Conservation (phyloP, 2,888 invertebrate genomes). For the Abscondita cerata region DNA sequence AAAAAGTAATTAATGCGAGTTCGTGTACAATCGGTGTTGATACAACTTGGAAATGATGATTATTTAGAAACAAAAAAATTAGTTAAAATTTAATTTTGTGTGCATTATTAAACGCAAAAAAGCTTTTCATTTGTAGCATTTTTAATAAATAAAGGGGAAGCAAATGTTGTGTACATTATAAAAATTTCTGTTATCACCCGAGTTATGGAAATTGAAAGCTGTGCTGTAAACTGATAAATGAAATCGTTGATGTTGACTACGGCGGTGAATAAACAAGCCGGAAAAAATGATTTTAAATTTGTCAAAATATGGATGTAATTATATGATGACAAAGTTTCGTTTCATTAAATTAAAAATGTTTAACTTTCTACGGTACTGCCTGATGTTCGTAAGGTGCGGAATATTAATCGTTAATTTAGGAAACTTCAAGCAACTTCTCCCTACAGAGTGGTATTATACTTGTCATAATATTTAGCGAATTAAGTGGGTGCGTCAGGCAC, state of each 20-base stretch:
- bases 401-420: constrained; percentile 34
- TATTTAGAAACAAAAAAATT: no score
- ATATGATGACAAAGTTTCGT: constrained; percentile 21
- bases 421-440: constrained; percentile 24
- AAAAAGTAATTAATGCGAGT: no score
- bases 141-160: constrained; percentile 14
- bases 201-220: constrained; percentile 20
- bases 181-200: constrained; percentile 12
- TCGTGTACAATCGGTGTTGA: no score
- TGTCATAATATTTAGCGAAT: constrained; percentile 34
- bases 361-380: constrained; percentile 19
- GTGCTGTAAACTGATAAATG: constrained; percentile 15
- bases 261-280: constrained; percentile 2
- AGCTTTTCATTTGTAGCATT: constrained; percentile 13
- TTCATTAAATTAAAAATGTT: constrained; percentile 28
- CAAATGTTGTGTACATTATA: constrained; percentile 12
- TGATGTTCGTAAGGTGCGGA: constrained; percentile 29
- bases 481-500: constrained; percentile 27
- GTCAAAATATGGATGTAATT: constrained; percentile 19
- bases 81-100: no score
- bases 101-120: constrained; percentile 18
- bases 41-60: no score
- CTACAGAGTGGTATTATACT: constrained; percentile 28
- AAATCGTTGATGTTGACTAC: constrained; percentile 2
- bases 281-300: constrained; percentile 17